phyloP scores from a whole-genome alignment of 2,888 invertebrate genomes.

The Agrotis ipsilon region DNA sequence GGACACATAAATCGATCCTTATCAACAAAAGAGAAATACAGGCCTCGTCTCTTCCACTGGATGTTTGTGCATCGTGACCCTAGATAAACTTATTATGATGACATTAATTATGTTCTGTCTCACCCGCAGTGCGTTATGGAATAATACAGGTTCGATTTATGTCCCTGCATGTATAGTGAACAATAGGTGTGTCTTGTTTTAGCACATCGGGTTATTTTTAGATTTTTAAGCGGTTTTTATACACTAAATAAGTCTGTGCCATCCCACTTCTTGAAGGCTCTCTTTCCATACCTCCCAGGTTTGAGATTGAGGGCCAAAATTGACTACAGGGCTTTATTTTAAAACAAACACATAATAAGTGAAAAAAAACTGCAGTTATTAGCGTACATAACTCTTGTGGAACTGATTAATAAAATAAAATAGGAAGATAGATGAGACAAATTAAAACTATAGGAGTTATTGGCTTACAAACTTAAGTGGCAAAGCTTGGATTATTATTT shows the following conservation, averaged over 20 bases:
- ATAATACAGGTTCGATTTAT: conserved; percentile 81
- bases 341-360: no score
- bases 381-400: no score
- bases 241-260: no score
- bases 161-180: conserved; percentile 14
- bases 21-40: conserved; percentile 75
- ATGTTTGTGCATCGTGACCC: conserved; percentile 86
- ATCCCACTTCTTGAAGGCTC: no score
- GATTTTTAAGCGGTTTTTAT: background rate
- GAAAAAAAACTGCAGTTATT: no score
- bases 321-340: no score
- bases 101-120: conserved; percentile 83
- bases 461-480: no score
- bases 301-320: no score
- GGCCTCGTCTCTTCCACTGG: conserved; percentile 70
- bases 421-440: no score
- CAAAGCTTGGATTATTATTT: background rate
- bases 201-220: conserved; percentile 7
- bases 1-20: conserved; percentile 70
- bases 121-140: conserved; percentile 74
- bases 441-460: no score
- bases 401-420: no score
- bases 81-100: conserved; percentile 89
- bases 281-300: no score
- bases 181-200: conserved; percentile 33